Evolutionary conservation across 1,140 invertebrate species (phyloP), one percentile per base, ranked within the genome.

Genomic region (Gonioctena quinquepunctata): DNA sequence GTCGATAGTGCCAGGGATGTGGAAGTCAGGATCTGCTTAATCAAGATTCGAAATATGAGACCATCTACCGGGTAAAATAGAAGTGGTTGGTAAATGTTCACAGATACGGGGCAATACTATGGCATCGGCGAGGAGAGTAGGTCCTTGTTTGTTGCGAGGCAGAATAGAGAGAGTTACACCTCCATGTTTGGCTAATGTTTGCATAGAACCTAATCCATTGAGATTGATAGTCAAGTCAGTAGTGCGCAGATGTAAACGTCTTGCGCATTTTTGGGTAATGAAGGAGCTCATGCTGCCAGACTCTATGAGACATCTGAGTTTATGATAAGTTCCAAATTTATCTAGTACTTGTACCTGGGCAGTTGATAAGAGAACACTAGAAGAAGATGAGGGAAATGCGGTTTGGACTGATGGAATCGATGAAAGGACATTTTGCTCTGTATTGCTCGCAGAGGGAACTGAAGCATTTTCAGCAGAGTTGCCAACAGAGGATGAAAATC

Each of bases 351-450:
- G 3, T 6, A 72, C 42, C n/a, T 23, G n/a, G 8, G 71, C 68
- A n/a, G 67, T 72, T 49, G 71, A 72, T 65, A 72, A 48, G 13
- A 70, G 28, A 21, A 70, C 63, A n/a, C n/a, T n/a, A n/a, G n/a
- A n/a, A n/a, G n/a, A n/a, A n/a, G n/a, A n/a, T n/a, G n/a, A n/a
- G n/a, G n/a, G n/a, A n/a, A n/a, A n/a, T n/a, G n/a, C n/a, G n/a
- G n/a, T n/a, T n/a, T n/a, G n/a, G n/a, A n/a, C n/a, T n/a, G n/a
- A n/a, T n/a, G n/a, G n/a, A n/a, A n/a, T n/a, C n/a, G n/a, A n/a
- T n/a, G n/a, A n/a, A n/a, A n/a, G n/a, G n/a, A n/a, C n/a, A n/a
- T n/a, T n/a, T n/a, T n/a, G n/a, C n/a, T n/a, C n/a, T n/a, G n/a
- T n/a, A n/a, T n/a, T n/a, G n/a, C n/a, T n/a, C n/a, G n/a, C n/a